phyloP scores from a whole-genome alignment of 2,113 vertebrate genomes.

The Gambusia affinis region DNA sequence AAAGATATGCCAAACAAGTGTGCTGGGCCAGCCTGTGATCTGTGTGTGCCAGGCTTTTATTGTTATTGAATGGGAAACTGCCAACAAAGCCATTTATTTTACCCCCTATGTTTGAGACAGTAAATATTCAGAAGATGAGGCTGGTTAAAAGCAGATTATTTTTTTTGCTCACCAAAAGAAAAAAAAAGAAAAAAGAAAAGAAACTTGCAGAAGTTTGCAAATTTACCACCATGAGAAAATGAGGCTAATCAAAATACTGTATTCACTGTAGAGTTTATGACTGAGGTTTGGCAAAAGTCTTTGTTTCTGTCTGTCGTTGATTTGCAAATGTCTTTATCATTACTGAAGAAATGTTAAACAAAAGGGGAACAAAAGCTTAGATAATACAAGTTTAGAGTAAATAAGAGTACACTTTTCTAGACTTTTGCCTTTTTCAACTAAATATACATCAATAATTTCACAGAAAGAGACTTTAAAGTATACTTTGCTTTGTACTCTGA shows the following conservation, averaged over 20 bases:
- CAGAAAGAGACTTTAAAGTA: no score
- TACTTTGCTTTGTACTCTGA: no score
- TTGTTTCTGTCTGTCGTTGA: not conserved
- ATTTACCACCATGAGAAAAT: conserved; percentile 6
- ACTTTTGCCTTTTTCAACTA: no score
- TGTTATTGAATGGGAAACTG: conserved; percentile 40
- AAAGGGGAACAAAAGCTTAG: no score
- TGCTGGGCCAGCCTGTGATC: conserved; percentile 43
- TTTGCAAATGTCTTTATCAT: not conserved
- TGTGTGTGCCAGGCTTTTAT: conserved; percentile 31
- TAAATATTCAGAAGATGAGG: conserved; percentile 26
- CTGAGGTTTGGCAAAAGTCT: conserved; percentile 9
- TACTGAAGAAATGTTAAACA: no score
- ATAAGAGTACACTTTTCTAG: no score
- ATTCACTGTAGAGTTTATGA: not conserved
- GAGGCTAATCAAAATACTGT: conserved; percentile 2
- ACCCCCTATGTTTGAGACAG: not conserved
- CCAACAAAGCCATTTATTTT: not conserved
- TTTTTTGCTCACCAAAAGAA: not conserved
- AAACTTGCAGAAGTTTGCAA: not conserved
- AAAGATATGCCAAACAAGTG: conserved; percentile 47
- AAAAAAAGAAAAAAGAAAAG: no score
- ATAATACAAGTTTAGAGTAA: no score
- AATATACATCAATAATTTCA: no score
- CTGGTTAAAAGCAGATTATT: conserved; percentile 14